Evolutionary conservation across 2,888 invertebrate species (phyloP).

Genomic region (Andrena chrysosceles): DNA sequence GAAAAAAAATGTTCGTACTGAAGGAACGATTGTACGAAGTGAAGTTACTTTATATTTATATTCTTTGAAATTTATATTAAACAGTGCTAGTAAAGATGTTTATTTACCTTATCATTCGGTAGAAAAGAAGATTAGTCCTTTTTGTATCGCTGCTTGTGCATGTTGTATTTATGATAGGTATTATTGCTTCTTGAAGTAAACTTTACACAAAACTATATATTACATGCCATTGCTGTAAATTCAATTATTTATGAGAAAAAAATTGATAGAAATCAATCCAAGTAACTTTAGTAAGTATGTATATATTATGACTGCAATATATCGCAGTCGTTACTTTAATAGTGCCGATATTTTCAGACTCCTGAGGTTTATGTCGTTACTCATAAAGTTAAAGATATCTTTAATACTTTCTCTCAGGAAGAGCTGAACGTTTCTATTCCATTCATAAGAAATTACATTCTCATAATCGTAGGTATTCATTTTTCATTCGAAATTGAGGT

Average conservation of each 20-base stretch:
- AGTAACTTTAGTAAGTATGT: conserved; percentile 8
- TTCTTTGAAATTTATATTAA: not conserved
- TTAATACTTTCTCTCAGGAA: conserved; percentile 16
- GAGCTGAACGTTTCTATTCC: conserved; percentile 18
- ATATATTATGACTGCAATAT: conserved; percentile 28
- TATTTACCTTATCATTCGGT: conserved; percentile 39
- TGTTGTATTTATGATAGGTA: conserved; percentile 16
- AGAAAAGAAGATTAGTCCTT: conserved; percentile 24
- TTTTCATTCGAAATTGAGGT: conserved; percentile 63
- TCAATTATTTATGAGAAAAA: conserved; percentile 21
- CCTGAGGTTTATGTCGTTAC: conserved; percentile 19
- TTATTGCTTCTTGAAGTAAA: not conserved
- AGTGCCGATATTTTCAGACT: conserved; percentile 23
- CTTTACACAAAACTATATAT: conserved; percentile 10
- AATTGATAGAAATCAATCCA: conserved; percentile 23
- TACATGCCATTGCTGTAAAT: conserved; percentile 31
- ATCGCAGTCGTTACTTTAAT: conserved; percentile 24
- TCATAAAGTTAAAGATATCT: conserved; percentile 8
- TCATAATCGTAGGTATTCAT: conserved; percentile 53
- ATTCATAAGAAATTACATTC: conserved; percentile 37
- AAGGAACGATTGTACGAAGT: not conserved
- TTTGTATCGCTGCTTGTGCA: conserved; percentile 37
- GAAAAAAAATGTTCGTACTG: not conserved
- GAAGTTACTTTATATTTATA: not conserved
- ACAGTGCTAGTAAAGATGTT: not conserved